phyloP scores from a whole-genome alignment of 1,140 invertebrate genomes.

The Bemisia tabaci region DNA sequence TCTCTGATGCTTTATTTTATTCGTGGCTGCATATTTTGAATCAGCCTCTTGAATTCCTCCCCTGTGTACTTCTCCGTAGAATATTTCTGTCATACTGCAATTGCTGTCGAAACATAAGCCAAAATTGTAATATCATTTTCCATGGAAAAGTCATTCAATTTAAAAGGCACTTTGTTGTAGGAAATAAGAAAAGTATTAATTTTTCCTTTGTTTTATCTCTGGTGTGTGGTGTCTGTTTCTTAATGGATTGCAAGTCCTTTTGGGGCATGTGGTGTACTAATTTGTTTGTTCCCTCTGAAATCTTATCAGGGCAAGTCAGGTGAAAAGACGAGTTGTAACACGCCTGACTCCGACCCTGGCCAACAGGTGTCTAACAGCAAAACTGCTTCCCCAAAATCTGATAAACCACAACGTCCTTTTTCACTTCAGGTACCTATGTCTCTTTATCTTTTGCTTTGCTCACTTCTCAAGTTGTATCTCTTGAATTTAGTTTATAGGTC shows the following conservation, averaged over 20 bases:
- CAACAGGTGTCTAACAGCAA: constrained; percentile 20
- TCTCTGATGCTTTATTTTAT: too few species aligned
- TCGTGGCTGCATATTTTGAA: too few species aligned
- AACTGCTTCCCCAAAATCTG: constrained; percentile 15
- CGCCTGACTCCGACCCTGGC: constrained; percentile 33
- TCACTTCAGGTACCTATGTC: constrained; percentile 42
- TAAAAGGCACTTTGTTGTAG: too few species aligned
- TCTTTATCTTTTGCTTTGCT: too few species aligned
- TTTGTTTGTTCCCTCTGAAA: background rate
- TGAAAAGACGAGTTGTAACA: constrained; percentile 3
- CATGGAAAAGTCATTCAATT: too few species aligned
- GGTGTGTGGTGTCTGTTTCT: background rate
- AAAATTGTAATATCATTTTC: too few species aligned
- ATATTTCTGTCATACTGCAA: too few species aligned
- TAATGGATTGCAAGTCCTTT: background rate
- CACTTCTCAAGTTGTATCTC: background rate
- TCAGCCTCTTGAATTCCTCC: too few species aligned
- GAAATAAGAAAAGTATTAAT: too few species aligned
- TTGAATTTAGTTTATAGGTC: too few species aligned
- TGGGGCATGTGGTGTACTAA: background rate
- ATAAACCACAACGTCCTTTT: constrained; percentile 45
- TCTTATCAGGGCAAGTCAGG: background rate
- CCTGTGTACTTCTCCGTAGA: too few species aligned
- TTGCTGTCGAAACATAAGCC: too few species aligned
- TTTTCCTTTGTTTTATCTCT: background rate